Evolutionary conservation across 2,797 vertebrate species (phyloP), one percentile per base, ranked within the genome.

Genomic region (Microcaecilia unicolor): DNA sequence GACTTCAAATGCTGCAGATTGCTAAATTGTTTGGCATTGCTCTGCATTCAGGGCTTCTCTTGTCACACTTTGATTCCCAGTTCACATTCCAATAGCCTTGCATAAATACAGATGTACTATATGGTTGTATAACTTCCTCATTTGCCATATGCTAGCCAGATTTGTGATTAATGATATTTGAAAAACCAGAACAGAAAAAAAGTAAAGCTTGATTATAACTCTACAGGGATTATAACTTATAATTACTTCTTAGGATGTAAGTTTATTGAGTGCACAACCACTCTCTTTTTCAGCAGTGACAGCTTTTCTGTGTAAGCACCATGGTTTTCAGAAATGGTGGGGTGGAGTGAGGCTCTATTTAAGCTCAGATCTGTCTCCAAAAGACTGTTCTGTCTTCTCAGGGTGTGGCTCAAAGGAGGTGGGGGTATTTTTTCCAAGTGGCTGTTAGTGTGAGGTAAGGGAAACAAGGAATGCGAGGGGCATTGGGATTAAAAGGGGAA

Each of bases 41-140:
- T 48, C 4, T 0, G 0, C 42, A 41, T 43, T 25, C n/a, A 19
- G n/a, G 15, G 6, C 34, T 23, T 46, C 2, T 24, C 8, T 30
- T 23, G 29, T 11, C 15, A 48, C 6, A 11, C 14, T 25, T 38
- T 10, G 4, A 3, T 31, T 4, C 52, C 13, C 25, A 34, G 24
- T 18, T 51, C 27, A 15, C 25, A 12, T 39, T 47, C 3, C 29
- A 0, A 9, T 31, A 22, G 3, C 22, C 9, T 28, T 35, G 3
- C 14, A 16, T 5, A 36, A 37, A 51, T 44, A 16, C 30, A 45
- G 20, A 34, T 29, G 10, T 29, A 7, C 20, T 38, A 6, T 16
- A 18, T 22, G 30, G 22, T 3, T 9, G 0, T 28, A 18, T 10
- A 25, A 5, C 26, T n/a, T 4, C 11, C 6, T 29, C 15, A 10